phyloP scores from a whole-genome alignment of 64 coral and sea anemone species.

The Stichodactyla helianthus region DNA sequence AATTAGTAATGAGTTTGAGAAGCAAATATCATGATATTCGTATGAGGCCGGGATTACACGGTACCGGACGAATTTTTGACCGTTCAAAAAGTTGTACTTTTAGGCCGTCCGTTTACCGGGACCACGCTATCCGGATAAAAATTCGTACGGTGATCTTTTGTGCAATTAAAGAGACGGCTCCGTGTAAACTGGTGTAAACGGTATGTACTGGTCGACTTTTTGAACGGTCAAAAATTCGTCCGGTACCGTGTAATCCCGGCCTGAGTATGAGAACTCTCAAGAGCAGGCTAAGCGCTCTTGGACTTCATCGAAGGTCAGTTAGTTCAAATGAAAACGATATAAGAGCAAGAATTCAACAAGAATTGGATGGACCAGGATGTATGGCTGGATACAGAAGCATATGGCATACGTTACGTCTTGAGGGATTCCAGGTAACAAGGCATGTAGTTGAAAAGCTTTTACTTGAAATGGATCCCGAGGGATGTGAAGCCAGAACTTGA shows the following conservation, averaged over 20 bases:
- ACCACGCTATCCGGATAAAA: too few relatives aligned
- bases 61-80: too few relatives aligned
- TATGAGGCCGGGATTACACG: too few relatives aligned
- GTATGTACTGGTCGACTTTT: too few relatives aligned
- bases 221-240: too few relatives aligned
- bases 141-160: too few relatives aligned
- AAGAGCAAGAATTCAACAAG: conserved; percentile 3
- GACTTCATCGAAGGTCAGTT: neutral
- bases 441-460: conserved; percentile 17
- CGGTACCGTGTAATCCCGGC: too few relatives aligned
- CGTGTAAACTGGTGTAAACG: too few relatives aligned
- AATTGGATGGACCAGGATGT: conserved; percentile 24
- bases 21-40: neutral
- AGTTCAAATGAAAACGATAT: neutral
- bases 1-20: too few relatives aligned
- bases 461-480: conserved; percentile 31
- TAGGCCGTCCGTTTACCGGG: too few relatives aligned
- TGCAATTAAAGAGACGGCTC: too few relatives aligned
- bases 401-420: conserved; percentile 31
- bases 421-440: conserved; percentile 18
- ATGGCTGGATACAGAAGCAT: conserved; percentile 6
- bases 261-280: neutral
- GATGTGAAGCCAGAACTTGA: conserved; percentile 10
- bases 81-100: too few relatives aligned
- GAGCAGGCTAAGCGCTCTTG: neutral